Evolutionary conservation across 2,797 vertebrate genomes (phyloP).

Genomic region (Eupleurogrammus muticus): DNA sequence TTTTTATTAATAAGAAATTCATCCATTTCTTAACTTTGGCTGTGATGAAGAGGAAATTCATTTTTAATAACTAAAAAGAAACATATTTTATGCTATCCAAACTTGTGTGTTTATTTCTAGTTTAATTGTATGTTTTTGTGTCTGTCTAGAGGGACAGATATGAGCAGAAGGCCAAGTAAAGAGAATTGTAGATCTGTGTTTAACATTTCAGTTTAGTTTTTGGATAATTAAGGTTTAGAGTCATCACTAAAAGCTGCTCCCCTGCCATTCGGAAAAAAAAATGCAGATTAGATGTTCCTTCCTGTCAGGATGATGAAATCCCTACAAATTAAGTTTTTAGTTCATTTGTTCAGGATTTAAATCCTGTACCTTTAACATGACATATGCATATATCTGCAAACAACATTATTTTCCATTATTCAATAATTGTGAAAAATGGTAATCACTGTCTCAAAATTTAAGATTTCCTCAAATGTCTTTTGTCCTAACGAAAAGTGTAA

Average conservation of each 20-base stretch:
- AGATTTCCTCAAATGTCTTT: no score
- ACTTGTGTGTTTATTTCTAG: conserved; percentile 62
- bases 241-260: neutral
- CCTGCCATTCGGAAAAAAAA: neutral
- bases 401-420: no score
- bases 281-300: neutral
- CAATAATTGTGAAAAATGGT: no score
- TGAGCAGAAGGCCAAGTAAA: neutral
- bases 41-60: conserved; percentile 78
- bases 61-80: conserved; percentile 86
- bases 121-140: neutral
- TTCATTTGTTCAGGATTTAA: neutral
- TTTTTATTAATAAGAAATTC: conserved; percentile 81
- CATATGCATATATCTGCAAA: no score
- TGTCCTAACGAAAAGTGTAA: no score
- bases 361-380: no score
- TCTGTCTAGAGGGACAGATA: neutral
- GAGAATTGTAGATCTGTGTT: neutral
- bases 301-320: neutral
- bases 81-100: conserved; percentile 83
- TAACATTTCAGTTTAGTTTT: conserved; percentile 1
- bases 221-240: neutral
- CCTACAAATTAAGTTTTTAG: neutral
- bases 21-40: conserved; percentile 82
- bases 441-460: no score